Conservation (phyloP, 2,888 invertebrate species). For the Coelopa pilipes region DNA sequence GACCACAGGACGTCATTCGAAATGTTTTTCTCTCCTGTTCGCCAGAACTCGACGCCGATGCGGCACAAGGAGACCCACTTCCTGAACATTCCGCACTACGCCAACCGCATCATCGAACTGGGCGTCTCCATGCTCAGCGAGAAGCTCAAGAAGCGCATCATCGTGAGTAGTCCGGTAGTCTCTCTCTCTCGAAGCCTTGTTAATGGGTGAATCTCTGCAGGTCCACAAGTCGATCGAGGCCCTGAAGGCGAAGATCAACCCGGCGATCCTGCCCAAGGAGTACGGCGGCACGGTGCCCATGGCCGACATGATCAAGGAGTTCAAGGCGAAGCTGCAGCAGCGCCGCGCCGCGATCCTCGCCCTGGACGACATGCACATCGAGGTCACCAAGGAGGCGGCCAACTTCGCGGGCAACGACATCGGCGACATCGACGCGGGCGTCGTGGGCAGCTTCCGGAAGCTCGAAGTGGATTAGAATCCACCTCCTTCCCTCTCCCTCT, state of each 20-base stretch:
- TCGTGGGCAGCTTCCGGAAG: conserved; percentile 86
- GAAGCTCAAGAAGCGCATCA: conserved; percentile 83
- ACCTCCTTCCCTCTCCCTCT: too few relatives aligned
- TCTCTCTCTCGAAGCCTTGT: too few relatives aligned
- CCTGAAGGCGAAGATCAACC: conserved; percentile 77
- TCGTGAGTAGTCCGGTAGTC: conserved; percentile 71
- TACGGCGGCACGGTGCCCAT: conserved; percentile 88
- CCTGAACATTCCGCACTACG: conserved; percentile 84
- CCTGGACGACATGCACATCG: conserved; percentile 80
- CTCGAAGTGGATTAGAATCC: conserved; percentile 78
- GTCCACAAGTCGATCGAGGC: conserved; percentile 80
- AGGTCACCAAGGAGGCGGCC: conserved; percentile 70
- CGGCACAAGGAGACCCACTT: conserved; percentile 90
- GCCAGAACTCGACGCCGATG: conserved; percentile 90
- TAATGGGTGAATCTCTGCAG: conserved; percentile 64
- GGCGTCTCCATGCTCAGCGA: conserved; percentile 84
- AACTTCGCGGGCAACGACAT: conserved; percentile 72
- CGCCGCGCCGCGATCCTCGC: conserved; percentile 75
- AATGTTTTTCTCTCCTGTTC: too few relatives aligned
- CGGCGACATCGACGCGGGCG: conserved; percentile 77
- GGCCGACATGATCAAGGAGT: conserved; percentile 81
- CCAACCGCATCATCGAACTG: conserved; percentile 84
- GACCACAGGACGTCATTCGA: too few relatives aligned
- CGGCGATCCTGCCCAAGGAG: conserved; percentile 84
- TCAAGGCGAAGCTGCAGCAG: conserved; percentile 74